Evolutionary conservation across 2,113 vertebrate species (phyloP).

Genomic region (Lucifuga dentata): DNA sequence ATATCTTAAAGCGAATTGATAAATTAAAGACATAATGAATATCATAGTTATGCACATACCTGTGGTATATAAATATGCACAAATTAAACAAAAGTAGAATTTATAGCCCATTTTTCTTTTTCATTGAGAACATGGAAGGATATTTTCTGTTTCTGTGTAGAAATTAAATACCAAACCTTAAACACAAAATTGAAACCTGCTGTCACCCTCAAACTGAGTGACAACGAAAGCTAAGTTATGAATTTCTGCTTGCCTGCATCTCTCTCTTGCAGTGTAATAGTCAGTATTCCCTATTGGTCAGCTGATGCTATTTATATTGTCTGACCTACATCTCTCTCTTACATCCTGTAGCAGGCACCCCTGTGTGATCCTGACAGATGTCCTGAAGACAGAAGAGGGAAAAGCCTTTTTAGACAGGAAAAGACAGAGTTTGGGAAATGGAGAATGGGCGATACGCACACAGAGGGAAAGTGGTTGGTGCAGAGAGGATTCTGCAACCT

Average conservation of each 20-base stretch:
- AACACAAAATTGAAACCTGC: no score
- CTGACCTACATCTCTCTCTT: constrained; percentile 22
- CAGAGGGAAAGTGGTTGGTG: background rate
- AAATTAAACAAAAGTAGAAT: no score
- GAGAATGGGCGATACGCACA: background rate
- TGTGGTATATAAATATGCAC: no score
- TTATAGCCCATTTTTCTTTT: no score
- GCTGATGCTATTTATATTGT: constrained; percentile 4
- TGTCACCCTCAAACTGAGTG: no score
- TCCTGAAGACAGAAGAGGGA: constrained; percentile 74
- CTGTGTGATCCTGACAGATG: constrained; percentile 70
- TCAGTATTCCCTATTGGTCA: constrained; percentile 7
- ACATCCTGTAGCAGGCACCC: constrained; percentile 56
- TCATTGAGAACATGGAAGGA: no score
- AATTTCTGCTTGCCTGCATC: background rate
- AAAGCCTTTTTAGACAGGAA: constrained; percentile 59
- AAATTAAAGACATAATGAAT: background rate
- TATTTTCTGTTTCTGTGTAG: no score
- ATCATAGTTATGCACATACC: background rate
- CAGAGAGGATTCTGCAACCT: constrained; percentile 10
- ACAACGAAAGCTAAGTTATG: no score
- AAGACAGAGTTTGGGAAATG: background rate
- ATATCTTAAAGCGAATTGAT: background rate
- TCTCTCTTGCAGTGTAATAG: background rate
- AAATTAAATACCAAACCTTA: no score